Conservation (phyloP, 1,140 invertebrate species). For the Cotesia vestalis region DNA sequence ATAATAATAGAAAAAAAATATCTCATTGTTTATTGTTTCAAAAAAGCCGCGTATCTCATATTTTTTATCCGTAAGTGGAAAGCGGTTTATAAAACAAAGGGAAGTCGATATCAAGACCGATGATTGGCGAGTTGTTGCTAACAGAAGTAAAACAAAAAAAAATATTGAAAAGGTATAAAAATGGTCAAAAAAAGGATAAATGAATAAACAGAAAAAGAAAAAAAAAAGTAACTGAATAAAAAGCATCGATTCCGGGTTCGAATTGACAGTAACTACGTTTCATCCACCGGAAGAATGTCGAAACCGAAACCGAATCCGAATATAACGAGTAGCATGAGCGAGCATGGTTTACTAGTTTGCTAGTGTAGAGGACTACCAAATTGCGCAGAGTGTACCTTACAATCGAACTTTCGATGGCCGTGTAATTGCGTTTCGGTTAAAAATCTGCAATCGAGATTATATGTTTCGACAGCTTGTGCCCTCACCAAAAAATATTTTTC, state of each 20-base stretch:
- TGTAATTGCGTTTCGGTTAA: conserved; percentile 40
- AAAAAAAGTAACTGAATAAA: conserved; percentile 19
- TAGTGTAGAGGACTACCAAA: conserved; percentile 1
- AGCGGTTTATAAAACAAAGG: no score
- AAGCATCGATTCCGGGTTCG: conserved; percentile 9
- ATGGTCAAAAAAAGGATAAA: background rate
- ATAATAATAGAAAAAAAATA: background rate
- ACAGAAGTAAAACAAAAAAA: background rate
- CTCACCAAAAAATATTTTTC: background rate
- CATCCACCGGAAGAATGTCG: conserved; percentile 26
- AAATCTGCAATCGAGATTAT: conserved; percentile 42
- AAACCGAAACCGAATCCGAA: conserved; percentile 35
- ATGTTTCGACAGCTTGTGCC: conserved; percentile 34
- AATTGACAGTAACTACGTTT: conserved; percentile 29
- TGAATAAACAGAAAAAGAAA: conserved; percentile 2
- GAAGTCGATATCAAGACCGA: no score
- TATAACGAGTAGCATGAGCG: conserved; percentile 34
- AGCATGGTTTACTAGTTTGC: conserved; percentile 25
- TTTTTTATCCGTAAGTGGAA: no score
- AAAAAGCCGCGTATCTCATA: no score
- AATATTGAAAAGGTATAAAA: background rate
- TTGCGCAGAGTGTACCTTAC: conserved; percentile 37
- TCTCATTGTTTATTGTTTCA: background rate
- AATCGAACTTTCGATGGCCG: conserved; percentile 36
- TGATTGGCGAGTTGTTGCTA: no score